Conservation (phyloP, 1,140 invertebrate genomes). For the Pseudobourletiella spinata region DNA sequence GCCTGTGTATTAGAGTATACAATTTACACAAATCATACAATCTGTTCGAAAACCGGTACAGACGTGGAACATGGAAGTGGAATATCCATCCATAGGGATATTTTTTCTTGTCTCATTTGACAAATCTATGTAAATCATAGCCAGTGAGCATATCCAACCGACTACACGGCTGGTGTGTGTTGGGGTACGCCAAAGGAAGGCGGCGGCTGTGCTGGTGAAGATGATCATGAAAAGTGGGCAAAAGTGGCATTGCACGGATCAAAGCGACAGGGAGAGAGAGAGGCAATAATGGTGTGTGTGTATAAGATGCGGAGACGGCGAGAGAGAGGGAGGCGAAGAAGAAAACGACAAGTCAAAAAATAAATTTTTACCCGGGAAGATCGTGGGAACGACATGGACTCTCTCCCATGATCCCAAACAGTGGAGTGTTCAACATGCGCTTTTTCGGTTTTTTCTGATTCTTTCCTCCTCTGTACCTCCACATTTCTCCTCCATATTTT, state of each 20-base stretch:
- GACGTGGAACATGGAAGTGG: too few relatives aligned
- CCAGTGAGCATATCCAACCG: too few relatives aligned
- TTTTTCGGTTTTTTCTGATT: slow-evolving; percentile 24
- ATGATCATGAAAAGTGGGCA: background rate
- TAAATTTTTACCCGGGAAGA: slow-evolving; percentile 28
- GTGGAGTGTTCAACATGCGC: slow-evolving; percentile 11
- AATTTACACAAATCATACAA: too few relatives aligned
- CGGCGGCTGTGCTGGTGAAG: too few relatives aligned
- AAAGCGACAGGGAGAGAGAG: slow-evolving; percentile 5
- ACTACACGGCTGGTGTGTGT: too few relatives aligned
- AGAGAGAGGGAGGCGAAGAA: slow-evolving; percentile 7
- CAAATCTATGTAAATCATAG: background rate
- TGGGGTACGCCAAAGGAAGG: too few relatives aligned
- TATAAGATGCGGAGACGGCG: too few relatives aligned
- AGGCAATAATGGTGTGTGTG: background rate
- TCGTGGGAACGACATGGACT: slow-evolving; percentile 17
- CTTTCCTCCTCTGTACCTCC: background rate
- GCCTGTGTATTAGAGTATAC: too few relatives aligned
- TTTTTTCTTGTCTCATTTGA: too few relatives aligned
- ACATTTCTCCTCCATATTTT: slow-evolving; percentile 3
- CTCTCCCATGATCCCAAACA: background rate
- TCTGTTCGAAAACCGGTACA: too few relatives aligned
- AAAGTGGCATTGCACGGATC: slow-evolving; percentile 1
- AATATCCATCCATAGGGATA: too few relatives aligned
- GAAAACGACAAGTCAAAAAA: slow-evolving; percentile 25